Percentiles rank a stretch among this genome's conserved stretches.
phyloP scores from a whole-genome alignment of 2,888 invertebrate genomes.

The Calephelis perditalis region DNA sequence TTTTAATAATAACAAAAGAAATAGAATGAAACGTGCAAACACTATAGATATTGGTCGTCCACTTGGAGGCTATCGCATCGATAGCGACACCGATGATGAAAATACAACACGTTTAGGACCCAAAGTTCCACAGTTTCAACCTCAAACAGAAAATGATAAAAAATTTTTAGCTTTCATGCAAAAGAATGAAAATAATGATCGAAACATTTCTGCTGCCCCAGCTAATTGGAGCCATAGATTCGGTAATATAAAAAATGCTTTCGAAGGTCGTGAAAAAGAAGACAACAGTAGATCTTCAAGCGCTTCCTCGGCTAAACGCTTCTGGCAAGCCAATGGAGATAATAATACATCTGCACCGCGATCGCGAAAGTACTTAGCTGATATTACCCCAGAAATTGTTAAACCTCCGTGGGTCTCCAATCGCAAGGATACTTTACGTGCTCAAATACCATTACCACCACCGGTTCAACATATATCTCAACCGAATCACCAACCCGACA shows the following conservation, averaged over 20 bases:
- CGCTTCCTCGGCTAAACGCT: constrained; percentile 73
- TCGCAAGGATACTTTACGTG: constrained; percentile 46
- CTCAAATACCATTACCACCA: constrained; percentile 30
- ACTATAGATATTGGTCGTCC: constrained; percentile 92
- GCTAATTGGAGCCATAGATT: constrained; percentile 90
- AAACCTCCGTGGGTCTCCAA: constrained; percentile 66
- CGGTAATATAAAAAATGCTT: constrained; percentile 89
- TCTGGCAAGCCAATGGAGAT: constrained; percentile 80
- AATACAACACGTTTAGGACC: constrained; percentile 42
- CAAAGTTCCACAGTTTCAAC: constrained; percentile 83
- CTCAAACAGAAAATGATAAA: constrained; percentile 90
- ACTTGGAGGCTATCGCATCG: constrained; percentile 73
- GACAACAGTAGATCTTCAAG: constrained; percentile 61
- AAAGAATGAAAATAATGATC: constrained; percentile 76
- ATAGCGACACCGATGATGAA: constrained; percentile 66
- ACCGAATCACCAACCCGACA: constrained; percentile 22
- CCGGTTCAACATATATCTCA: constrained; percentile 25
- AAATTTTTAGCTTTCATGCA: constrained; percentile 91
- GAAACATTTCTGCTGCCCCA: constrained; percentile 40
- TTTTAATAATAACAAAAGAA: constrained; percentile 80
- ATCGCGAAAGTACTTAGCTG: constrained; percentile 43
- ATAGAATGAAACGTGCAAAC: constrained; percentile 91
- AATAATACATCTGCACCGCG: constrained; percentile 42
- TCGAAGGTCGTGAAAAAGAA: constrained; percentile 79
- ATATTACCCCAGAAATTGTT: constrained; percentile 49